A percentile compares a stretch with the other conserved stretches of the same genome.
Evolutionary conservation across 2,113 vertebrate species (phyloP).

Genomic region (Anseranas semipalmata): DNA sequence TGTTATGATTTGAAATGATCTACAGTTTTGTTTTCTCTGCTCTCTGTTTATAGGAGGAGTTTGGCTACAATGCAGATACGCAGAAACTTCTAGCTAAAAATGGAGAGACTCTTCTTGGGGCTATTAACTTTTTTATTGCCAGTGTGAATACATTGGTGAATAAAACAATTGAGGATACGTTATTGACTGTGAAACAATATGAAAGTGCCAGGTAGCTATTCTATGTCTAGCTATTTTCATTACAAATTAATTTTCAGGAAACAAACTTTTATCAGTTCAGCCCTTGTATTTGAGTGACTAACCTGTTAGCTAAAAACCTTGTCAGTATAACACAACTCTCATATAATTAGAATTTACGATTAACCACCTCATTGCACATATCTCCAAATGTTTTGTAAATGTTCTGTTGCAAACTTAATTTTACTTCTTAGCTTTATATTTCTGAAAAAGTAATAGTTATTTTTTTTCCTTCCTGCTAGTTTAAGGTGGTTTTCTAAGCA

Average conservation of each 20-base stretch:
- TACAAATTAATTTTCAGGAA: background rate
- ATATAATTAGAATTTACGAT: background rate
- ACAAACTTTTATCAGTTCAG: background rate
- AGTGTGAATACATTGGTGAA: conserved; percentile 95
- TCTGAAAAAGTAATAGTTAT: background rate
- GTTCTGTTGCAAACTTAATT: background rate
- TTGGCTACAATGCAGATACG: conserved; percentile 97
- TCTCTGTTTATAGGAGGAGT: conserved; percentile 91
- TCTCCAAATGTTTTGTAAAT: background rate
- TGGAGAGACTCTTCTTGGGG: conserved; percentile 93
- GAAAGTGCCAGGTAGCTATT: conserved; percentile 90
- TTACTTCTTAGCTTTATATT: background rate
- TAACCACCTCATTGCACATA: background rate
- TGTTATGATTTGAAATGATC: conserved; percentile 17
- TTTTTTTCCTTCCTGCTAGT: background rate
- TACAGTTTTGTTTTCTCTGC: conserved; percentile 50
- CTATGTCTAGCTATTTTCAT: background rate
- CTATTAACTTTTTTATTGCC: conserved; percentile 96
- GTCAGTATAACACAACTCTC: background rate
- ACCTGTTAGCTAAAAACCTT: background rate
- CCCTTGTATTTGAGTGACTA: background rate
- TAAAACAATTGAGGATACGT: conserved; percentile 97
- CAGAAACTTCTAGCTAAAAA: conserved; percentile 98
- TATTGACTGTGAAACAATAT: conserved; percentile 97
- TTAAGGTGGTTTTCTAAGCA: background rate